Base-by-base conservation (phyloP, 1,140 invertebrate genomes). In the Zaprionus ornatus region DNA sequence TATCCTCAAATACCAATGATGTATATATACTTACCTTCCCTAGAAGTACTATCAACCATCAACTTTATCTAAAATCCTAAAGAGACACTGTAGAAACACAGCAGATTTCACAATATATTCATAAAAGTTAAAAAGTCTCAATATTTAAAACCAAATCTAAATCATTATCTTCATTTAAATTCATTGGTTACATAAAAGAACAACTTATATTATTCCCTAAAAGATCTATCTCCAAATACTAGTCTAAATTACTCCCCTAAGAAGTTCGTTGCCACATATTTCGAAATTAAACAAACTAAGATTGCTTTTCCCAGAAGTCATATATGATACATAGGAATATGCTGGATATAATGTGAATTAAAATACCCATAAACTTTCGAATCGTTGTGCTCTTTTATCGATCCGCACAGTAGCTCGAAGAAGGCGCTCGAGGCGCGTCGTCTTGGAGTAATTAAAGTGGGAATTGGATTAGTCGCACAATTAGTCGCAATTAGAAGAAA, bases 401-500 rank as follows among this genome's bases (percentile, higher is more conserved):
- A 64, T 57, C 60, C 9, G 17, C 13, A 66, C 69, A 70, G 74
- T 82, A 82, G 80, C 73, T 37, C 15, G 27, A 54, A 42, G 12
- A 29, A 25, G 13, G 6, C 17, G 37, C 37, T 5, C 37, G 37
- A 6, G 37, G 35, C 35, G 35, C 19, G 40, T 60, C 40, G 25
- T 27, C 25, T 13, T 32, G 15, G 37, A 32, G 67, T 45, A 54
- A 74, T 80, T 79, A 72, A 78, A 70, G 52, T 25, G 3, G 13
- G 71, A 76, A 77, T 61, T 77, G 65, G 67, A 83, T 83, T 73
- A 71, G 4, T 17, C 15, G 40, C 35, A 64, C 72, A 86, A 85
- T 85, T 85, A 85, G 82, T 52, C 56, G 82, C 79, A 86, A 86
- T 86, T 86, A 86, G 82, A 72, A 48, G 37, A 50, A 68, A 54